Base-by-base conservation (phyloP, 2,888 invertebrate genomes). In the Lasius fuliginosus region DNA sequence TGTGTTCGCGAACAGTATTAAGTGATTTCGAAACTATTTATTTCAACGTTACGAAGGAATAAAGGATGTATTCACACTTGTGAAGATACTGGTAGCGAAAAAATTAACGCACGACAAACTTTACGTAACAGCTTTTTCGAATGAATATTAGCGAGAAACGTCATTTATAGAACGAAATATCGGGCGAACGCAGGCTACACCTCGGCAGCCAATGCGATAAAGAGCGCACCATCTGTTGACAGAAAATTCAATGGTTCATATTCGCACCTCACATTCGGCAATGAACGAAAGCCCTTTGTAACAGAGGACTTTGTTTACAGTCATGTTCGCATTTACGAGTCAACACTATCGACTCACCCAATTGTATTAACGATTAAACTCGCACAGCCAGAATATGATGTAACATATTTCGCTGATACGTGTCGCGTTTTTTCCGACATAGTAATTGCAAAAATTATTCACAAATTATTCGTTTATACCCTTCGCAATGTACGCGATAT, bases 181-280 rank as follows among this genome's bases (percentile, higher is more conserved):
- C 79, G 27, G 46, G 5, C 46, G 27, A 49, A n/a, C 46, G 40
- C 60, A 71, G 42, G 33, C 71, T 60, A 36, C 8, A 53, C 8
- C 12, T 23, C 23, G 33, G 27, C 73, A 49, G 33, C 27, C 73
- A 23, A 73, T 71, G 79, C 60, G 79, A 81, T 81, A 81, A 81
- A 81, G 73, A 81, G 79, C 79, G 49, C 73, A 73, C 73, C 79
- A 60, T 62, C 71, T 46, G 79, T 81, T 81, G 79, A 81, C 73
- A 73, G 79, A 81, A 81, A 81, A 81, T 81, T 81, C 79, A 81
- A 81, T 81, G 79, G 73, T 36, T 81, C 79, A 81, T 81, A 81
- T 81, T 81, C 79, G 27, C 73, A 73, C 79, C 60, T 81, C 46
- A 33, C 79, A 81, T 49, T 81, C 73, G 79, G 60, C 60, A 81